These are phyloP conservation scores for Adelognathus sp. DNA, from an alignment of 2,888 invertebrate species.

Conservation along the genomic window DNA sequence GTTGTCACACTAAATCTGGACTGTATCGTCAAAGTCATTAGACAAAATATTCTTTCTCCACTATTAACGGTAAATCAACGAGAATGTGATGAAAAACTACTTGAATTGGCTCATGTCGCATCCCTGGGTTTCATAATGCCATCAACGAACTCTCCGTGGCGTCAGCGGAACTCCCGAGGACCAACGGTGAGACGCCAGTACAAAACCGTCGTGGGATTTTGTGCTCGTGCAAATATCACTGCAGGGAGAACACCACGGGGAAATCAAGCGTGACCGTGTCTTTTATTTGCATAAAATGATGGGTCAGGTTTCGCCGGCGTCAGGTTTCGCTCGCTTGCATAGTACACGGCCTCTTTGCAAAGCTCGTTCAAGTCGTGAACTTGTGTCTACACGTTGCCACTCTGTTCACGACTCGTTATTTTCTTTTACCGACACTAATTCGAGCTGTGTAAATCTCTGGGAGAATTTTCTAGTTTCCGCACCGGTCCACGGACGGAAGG, in stretches of 20 bases:
- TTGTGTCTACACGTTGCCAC: conserved; percentile 32
- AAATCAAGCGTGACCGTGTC: conserved; percentile 77
- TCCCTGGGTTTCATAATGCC: background rate
- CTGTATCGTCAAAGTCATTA: no score
- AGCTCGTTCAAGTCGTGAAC: conserved; percentile 26
- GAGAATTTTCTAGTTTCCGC: conserved; percentile 13
- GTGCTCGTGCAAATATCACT: conserved; percentile 25
- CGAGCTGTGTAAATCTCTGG: background rate
- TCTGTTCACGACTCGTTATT: conserved; percentile 3
- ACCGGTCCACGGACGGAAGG: background rate
- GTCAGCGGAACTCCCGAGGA: background rate
- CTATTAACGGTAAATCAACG: no score
- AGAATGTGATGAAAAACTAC: no score
- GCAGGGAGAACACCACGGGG: conserved; percentile 76
- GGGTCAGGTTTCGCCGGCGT: conserved; percentile 73
- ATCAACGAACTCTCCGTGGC: background rate
- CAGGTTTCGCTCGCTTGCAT: conserved; percentile 37
- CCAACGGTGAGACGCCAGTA: conserved; percentile 12
- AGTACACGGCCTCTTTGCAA: conserved; percentile 10
- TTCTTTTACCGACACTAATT: background rate
- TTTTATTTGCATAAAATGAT: conserved; percentile 81
- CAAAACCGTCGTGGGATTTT: conserved; percentile 36
- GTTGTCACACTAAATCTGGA: no score
- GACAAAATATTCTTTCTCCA: no score
- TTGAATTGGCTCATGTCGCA: no score